phyloP scores from a whole-genome alignment of 2,888 invertebrate species.

The Temnothorax rugatulus region DNA sequence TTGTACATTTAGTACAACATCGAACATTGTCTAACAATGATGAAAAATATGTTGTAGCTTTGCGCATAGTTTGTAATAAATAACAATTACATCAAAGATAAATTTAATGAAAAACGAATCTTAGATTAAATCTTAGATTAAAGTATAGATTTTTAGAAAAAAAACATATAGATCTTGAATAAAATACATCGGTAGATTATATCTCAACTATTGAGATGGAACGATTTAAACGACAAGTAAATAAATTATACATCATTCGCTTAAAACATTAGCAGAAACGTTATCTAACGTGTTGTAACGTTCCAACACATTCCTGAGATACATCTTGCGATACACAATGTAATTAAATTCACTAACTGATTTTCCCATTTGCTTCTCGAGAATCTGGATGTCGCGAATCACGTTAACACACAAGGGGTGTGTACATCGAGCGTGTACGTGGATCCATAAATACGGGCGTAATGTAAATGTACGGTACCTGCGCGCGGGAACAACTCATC shows the following conservation, averaged over 20 bases:
- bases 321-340: neutral
- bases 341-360: constrained; percentile 19
- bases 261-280: neutral
- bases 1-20: neutral
- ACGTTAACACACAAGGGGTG: constrained; percentile 42
- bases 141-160: neutral
- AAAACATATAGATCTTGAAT: neutral
- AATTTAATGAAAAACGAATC: neutral
- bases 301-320: constrained; percentile 1
- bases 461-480: constrained; percentile 27
- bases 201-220: neutral
- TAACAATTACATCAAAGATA: neutral
- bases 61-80: neutral
- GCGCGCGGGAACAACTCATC: constrained; percentile 41
- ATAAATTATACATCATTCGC: neutral
- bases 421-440: constrained; percentile 36
- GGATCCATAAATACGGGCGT: constrained; percentile 24
- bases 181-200: neutral
- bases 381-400: constrained; percentile 41
- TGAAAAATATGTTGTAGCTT: neutral
- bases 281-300: constrained; percentile 3
- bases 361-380: constrained; percentile 13
- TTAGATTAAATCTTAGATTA: constrained; percentile 19
- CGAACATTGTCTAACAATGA: neutral
- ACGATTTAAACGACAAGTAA: neutral